Percentiles rank a stretch among this genome's conserved stretches.
These are phyloP conservation scores for Alentia gelatinosa DNA, from an alignment of 2,888 invertebrate genomes.

Conservation along the genomic window DNA sequence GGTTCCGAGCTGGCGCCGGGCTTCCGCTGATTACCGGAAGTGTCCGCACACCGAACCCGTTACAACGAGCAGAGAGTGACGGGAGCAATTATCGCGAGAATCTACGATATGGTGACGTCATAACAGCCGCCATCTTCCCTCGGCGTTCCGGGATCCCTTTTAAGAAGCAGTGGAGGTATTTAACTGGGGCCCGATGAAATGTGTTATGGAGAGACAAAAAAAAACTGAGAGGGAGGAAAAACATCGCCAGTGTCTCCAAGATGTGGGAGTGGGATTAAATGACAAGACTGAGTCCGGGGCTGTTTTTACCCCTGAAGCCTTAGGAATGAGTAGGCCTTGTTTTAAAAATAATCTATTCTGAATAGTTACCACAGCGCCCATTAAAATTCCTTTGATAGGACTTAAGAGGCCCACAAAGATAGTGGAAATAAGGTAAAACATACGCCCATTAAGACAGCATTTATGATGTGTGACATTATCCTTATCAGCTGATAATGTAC, in stretches of 20 bases:
- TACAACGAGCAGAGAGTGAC: neutral
- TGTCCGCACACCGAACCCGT: neutral
- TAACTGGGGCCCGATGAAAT: neutral
- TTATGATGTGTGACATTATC: neutral
- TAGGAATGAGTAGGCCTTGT: neutral
- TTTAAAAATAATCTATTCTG: neutral
- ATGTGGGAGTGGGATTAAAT: neutral
- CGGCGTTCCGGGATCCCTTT: neutral
- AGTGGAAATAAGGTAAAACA: neutral
- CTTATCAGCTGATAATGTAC: too few relatives aligned
- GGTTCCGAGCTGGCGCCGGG: neutral
- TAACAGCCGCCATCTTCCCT: neutral
- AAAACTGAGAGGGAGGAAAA: neutral
- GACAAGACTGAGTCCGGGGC: neutral
- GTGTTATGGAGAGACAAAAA: neutral
- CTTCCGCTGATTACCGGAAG: slow-evolving; percentile 39
- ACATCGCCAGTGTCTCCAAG: neutral
- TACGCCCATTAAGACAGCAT: neutral
- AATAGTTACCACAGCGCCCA: neutral
- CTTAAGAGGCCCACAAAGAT: neutral
- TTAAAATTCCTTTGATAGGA: neutral
- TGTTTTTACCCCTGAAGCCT: neutral
- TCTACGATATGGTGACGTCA: slow-evolving; percentile 4
- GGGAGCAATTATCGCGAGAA: slow-evolving; percentile 12
- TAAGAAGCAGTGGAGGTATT: neutral